phyloP scores from a whole-genome alignment of 1,140 invertebrate species.

The Thereuonema tuberculata region DNA sequence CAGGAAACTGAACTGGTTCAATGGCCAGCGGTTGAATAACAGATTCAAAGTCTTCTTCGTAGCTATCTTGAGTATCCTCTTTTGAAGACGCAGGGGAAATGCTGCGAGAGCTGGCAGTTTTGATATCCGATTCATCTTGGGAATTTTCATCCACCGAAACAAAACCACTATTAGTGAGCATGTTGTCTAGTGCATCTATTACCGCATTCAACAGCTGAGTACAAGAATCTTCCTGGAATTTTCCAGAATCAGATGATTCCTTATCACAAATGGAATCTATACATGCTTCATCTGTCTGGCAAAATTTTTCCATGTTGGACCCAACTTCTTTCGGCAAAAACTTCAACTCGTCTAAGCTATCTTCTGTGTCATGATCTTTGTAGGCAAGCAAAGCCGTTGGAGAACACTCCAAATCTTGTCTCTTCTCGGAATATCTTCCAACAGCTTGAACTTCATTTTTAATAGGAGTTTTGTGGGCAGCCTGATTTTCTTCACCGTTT shows the following conservation, averaged over 20 bases:
- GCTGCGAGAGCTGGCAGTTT: not conserved
- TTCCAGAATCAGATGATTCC: no score
- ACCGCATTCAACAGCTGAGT: not conserved
- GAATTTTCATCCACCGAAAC: no score
- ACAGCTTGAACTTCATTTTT: not conserved
- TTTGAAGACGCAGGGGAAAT: not conserved
- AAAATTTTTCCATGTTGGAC: constrained; percentile 39
- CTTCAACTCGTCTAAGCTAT: constrained; percentile 23
- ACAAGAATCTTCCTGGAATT: not conserved
- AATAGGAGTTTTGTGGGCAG: not conserved
- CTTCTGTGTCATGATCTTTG: constrained; percentile 20
- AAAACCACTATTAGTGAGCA: not conserved
- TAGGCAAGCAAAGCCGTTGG: no score
- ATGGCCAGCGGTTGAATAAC: no score
- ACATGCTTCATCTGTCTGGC: constrained; percentile 42
- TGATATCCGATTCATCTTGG: not conserved
- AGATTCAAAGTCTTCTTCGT: no score
- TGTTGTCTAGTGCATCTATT: constrained; percentile 1
- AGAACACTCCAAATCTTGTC: no score
- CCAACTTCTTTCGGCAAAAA: constrained; percentile 39
- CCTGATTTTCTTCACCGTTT: constrained; percentile 33
- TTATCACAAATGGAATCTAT: no score
- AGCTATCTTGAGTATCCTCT: no score
- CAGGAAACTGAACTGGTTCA: no score
- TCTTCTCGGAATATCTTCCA: no score